phyloP scores from a whole-genome alignment of 2,888 invertebrate genomes.

The Pimpla rufipes region DNA sequence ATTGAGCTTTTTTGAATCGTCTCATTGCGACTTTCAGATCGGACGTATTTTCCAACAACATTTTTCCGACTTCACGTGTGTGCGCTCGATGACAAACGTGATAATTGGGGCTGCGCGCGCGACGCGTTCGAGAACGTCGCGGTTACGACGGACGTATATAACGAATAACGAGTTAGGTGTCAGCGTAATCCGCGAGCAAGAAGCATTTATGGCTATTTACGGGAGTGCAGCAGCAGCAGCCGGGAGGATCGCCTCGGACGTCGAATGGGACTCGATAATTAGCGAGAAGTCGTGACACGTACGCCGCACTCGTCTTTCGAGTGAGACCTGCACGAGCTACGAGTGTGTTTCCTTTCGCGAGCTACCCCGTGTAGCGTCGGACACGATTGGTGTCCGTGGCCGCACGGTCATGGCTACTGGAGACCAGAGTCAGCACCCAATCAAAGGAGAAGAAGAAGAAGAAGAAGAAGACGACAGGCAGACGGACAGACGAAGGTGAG shows the following conservation, averaged over 20 bases:
- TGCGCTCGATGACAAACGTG: constrained; percentile 15
- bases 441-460: too few species aligned
- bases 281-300: constrained; percentile 49
- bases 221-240: neutral
- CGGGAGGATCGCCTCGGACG: neutral
- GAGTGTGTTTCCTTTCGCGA: neutral
- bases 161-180: constrained; percentile 24
- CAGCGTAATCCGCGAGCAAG: constrained; percentile 26
- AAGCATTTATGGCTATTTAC: constrained; percentile 32
- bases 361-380: constrained; percentile 12
- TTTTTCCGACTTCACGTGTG: neutral
- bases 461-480: neutral
- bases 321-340: constrained; percentile 12
- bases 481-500: constrained; percentile 7
- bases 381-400: neutral
- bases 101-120: constrained; percentile 13
- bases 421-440: neutral
- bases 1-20: too few species aligned
- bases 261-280: constrained; percentile 48
- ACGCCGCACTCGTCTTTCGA: constrained; percentile 5
- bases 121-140: neutral
- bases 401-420: neutral
- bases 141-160: constrained; percentile 15
- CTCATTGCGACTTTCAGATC: neutral
- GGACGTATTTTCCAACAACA: neutral